These are phyloP conservation scores for Caenorhabditis sp. DNA, from an alignment of 2,888 invertebrate species.

Conservation along the genomic window DNA sequence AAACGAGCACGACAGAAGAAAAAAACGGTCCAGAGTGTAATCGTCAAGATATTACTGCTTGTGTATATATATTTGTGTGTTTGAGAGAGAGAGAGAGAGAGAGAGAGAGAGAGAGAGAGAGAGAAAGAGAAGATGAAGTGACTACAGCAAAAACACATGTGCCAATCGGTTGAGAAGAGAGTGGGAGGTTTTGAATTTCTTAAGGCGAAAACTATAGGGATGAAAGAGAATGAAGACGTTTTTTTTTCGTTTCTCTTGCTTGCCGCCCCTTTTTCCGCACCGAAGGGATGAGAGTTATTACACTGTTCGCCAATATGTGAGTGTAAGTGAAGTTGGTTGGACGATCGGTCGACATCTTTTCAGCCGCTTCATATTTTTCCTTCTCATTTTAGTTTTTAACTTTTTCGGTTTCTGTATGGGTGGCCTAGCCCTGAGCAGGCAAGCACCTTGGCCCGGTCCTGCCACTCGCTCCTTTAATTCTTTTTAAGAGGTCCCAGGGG, in stretches of 20 bases:
- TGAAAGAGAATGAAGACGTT: not conserved
- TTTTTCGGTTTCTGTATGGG: not conserved
- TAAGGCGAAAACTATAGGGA: not conserved
- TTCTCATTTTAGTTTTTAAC: not conserved
- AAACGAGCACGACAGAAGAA: too few relatives aligned
- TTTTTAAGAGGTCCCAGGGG: too few relatives aligned
- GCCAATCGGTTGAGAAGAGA: not conserved
- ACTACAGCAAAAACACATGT: constrained; percentile 1
- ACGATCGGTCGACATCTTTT: not conserved
- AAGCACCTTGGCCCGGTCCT: too few relatives aligned
- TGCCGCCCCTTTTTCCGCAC: not conserved
- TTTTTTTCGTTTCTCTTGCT: constrained; percentile 5
- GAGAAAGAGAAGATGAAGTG: not conserved
- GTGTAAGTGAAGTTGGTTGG: not conserved
- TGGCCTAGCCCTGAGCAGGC: too few relatives aligned
- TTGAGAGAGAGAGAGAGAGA: not conserved
- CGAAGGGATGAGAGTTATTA: not conserved
- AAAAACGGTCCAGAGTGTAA: constrained; percentile 1
- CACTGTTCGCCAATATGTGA: constrained; percentile 3
- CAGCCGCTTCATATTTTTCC: not conserved
- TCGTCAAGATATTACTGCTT: constrained; percentile 6
- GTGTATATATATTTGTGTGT: not conserved
- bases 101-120: not conserved
- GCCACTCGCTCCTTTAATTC: too few relatives aligned
- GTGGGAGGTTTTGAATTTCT: constrained; percentile 9